Conservation (phyloP, 2,113 vertebrate species). For the Brienomyrus brachyistius region DNA sequence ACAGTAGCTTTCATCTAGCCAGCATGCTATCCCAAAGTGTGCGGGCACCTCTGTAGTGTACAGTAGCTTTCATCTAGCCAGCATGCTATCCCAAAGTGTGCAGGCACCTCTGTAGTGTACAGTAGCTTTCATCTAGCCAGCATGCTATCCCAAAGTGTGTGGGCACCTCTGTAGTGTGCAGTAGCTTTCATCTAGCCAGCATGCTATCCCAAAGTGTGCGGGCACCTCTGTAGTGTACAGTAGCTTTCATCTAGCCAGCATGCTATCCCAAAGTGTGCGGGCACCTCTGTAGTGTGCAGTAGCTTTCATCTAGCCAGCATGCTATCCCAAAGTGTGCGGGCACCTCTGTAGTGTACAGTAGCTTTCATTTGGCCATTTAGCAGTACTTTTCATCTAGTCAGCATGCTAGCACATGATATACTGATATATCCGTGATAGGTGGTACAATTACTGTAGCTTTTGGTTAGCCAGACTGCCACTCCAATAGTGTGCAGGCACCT, state of each 20-base stretch:
- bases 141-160: not conserved
- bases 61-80: not conserved
- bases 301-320: not conserved
- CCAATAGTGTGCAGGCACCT: not conserved
- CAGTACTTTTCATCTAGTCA: too few species aligned
- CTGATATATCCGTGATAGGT: not conserved
- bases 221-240: not conserved
- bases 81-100: not conserved
- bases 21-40: not conserved
- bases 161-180: not conserved
- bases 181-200: not conserved
- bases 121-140: not conserved
- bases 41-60: not conserved
- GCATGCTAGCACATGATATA: not conserved
- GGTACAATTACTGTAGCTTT: not conserved
- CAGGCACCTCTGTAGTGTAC: not conserved
- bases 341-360: not conserved
- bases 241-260: not conserved
- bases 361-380: too few species aligned
- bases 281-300: not conserved
- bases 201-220: not conserved
- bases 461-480: not conserved
- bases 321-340: not conserved
- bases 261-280: not conserved
- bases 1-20: not conserved